phyloP scores from a whole-genome alignment of 2,113 vertebrate species.

The Odontesthes bonariensis region DNA sequence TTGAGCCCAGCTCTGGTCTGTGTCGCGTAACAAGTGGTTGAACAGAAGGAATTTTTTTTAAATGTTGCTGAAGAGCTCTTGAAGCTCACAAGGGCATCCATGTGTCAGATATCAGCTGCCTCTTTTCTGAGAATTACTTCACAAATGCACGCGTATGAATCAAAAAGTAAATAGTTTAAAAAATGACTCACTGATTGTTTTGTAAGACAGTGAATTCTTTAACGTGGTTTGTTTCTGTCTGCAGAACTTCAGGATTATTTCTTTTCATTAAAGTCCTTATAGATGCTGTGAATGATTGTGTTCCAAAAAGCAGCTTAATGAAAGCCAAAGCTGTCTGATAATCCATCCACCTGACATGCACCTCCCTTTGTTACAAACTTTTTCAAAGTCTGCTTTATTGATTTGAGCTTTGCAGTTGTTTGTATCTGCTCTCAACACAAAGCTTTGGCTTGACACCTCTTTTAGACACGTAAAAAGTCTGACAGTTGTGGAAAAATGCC shows the following conservation, averaged over 20 bases:
- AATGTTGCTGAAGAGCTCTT: too few species aligned
- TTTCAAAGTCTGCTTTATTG: conserved; percentile 31
- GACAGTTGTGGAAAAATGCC: neutral
- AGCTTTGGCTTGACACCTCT: neutral
- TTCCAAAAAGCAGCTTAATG: conserved; percentile 51
- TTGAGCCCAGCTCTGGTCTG: too few species aligned
- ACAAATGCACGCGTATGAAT: neutral
- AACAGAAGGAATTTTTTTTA: too few species aligned
- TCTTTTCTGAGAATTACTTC: neutral
- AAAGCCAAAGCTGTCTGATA: conserved; percentile 41
- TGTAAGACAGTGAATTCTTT: conserved; percentile 8
- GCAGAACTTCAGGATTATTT: conserved; percentile 28
- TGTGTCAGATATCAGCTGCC: neutral
- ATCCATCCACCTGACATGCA: conserved; percentile 41
- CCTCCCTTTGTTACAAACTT: conserved; percentile 17
- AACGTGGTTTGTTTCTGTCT: conserved; percentile 8
- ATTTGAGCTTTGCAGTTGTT: conserved; percentile 12
- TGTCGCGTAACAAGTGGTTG: too few species aligned
- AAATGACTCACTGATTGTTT: conserved; percentile 10
- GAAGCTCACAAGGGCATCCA: neutral
- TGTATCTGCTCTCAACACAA: neutral
- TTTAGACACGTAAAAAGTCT: neutral
- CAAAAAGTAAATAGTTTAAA: neutral
- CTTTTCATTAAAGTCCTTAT: conserved; percentile 43
- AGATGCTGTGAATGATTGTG: conserved; percentile 33